These are phyloP conservation scores for Calameuta filiformis DNA, from an alignment of 2,888 invertebrate genomes.

Conservation along the genomic window DNA sequence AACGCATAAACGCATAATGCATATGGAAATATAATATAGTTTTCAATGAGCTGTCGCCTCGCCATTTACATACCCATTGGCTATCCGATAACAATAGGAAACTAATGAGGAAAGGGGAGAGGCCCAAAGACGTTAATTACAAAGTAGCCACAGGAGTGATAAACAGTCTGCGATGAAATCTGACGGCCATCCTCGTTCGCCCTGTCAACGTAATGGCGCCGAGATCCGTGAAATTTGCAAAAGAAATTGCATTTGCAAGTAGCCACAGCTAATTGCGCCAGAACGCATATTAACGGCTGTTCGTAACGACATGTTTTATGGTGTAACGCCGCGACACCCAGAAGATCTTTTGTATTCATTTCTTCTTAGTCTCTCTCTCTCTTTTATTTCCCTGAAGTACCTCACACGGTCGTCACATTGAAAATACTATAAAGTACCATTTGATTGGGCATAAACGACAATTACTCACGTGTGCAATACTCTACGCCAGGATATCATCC, in stretches of 20 bases:
- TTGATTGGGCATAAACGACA: slow-evolving; percentile 51
- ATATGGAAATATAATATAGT: neutral
- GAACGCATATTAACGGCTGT: neutral
- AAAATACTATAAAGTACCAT: slow-evolving; percentile 25
- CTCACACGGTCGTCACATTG: neutral
- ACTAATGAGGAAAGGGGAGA: slow-evolving; percentile 10
- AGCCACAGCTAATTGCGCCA: neutral
- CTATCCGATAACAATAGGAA: neutral
- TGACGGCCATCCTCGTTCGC: neutral
- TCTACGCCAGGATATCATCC: neutral
- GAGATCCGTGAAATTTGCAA: neutral
- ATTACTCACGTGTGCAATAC: neutral
- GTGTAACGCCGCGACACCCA: neutral
- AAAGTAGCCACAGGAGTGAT: neutral
- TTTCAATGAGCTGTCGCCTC: neutral
- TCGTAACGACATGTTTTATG: slow-evolving; percentile 3
- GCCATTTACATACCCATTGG: neutral
- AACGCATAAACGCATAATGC: neutral
- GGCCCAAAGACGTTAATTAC: slow-evolving; percentile 3
- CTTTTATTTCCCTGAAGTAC: neutral
- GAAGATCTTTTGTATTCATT: neutral
- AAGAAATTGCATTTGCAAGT: neutral
- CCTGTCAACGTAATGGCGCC: neutral
- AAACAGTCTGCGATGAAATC: neutral
- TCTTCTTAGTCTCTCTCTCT: neutral